These are phyloP conservation scores for Protosalanx chinensis DNA, from an alignment of 2,797 vertebrate species.

Conservation along the genomic window DNA sequence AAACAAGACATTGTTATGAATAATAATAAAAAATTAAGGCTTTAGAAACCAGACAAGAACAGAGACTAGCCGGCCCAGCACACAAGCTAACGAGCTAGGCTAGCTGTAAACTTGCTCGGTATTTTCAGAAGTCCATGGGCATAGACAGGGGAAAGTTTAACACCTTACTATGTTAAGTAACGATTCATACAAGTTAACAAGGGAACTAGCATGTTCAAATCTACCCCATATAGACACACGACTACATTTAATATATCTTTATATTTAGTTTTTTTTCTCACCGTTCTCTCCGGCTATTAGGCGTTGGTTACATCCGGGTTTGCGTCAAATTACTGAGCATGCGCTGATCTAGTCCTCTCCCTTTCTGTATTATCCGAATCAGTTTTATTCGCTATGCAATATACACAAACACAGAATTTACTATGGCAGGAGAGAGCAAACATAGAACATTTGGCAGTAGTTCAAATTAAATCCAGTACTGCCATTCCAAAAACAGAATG, in stretches of 20 bases:
- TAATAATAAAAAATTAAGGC: no score
- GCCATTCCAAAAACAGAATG: no score
- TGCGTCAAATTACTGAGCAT: slow-evolving; percentile 60
- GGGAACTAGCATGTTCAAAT: neutral
- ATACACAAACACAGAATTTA: no score
- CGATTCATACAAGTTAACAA: neutral
- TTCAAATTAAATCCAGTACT: no score
- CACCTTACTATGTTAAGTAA: neutral
- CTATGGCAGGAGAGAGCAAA: no score
- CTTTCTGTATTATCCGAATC: neutral
- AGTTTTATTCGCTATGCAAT: no score
- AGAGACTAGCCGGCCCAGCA: neutral
- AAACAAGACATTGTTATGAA: no score
- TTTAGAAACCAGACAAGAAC: neutral
- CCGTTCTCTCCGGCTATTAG: slow-evolving; percentile 73
- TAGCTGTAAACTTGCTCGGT: slow-evolving; percentile 35
- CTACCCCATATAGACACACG: neutral
- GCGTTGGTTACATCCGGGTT: slow-evolving; percentile 86
- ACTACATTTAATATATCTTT: slow-evolving; percentile 1
- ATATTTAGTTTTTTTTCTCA: no score
- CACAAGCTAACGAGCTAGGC: slow-evolving; percentile 65
- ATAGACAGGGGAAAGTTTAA: neutral
- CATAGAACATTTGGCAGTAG: no score
- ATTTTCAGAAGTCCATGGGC: slow-evolving; percentile 28
- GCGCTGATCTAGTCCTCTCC: slow-evolving; percentile 28